Conservation (phyloP, 35 echinoderm and acorn worm species). For the Stichopus chloronotus region DNA sequence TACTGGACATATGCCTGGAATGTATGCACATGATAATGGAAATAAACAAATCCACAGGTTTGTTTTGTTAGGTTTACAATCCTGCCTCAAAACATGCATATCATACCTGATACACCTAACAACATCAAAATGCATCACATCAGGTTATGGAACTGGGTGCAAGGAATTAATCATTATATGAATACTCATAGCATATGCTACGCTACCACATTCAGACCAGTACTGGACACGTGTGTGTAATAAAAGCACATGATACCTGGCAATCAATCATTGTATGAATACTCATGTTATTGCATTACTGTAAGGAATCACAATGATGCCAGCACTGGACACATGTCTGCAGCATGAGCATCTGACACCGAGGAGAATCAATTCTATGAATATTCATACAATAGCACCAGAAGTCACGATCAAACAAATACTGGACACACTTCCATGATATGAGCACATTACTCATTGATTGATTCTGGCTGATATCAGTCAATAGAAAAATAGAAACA, state of each 20-base stretch:
- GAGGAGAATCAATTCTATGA: too few relatives aligned
- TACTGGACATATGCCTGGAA: constrained; percentile 49
- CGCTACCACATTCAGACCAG: constrained; percentile 30
- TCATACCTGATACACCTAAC: neutral
- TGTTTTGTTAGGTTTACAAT: too few relatives aligned
- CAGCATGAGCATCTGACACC: neutral
- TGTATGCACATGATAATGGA: neutral
- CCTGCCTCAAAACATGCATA: neutral
- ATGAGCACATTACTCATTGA: too few relatives aligned
- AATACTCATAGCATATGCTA: too few relatives aligned
- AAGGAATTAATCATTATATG: too few relatives aligned
- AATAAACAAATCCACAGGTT: neutral
- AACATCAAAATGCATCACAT: neutral
- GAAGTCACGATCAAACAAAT: constrained; percentile 14
- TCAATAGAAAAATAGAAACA: too few relatives aligned
- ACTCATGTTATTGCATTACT: constrained; percentile 7
- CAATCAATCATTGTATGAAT: too few relatives aligned
- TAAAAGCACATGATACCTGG: too few relatives aligned
- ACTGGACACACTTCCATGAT: constrained; percentile 10
- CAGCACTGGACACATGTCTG: constrained; percentile 57
- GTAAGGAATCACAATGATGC: constrained; percentile 5
- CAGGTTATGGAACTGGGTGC: too few relatives aligned
- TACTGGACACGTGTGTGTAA: neutral
- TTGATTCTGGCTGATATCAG: too few relatives aligned
- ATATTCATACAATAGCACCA: neutral